Evolutionary conservation across 2,113 vertebrate genomes (phyloP), one percentile per base, ranked within the genome.

Genomic region (Egretta garzetta): DNA sequence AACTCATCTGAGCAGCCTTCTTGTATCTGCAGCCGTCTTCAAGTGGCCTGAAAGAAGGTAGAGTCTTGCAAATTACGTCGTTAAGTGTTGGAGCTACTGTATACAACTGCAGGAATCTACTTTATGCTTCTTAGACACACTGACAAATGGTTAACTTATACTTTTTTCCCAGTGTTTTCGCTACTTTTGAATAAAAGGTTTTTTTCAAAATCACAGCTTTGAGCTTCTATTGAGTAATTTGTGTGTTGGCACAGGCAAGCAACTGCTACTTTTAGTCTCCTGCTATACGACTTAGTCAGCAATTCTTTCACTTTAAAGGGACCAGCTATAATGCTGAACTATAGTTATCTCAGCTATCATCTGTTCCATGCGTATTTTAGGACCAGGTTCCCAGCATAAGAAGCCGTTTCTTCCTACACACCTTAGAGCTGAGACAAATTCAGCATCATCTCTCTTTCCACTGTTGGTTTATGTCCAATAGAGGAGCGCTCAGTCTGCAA

Each of bases 121-220:
- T 88, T 71, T 12, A 75, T 66, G 87, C 77, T 74, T 88, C 90
- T 85, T 70, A 63, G 59, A 66, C 74, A 87, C 80, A 87, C 85
- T 87, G 85, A 77, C 59, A 80, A 45, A 35, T 13, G 8, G 14
- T 47, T 93, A 94, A 95, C 83, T 93, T 95, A 80, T 3, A 95
- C 84, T 93, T 95, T 95, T 92, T 85, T 41, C 41, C 66, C 89
- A 88, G 39, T 71, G 79, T 95, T 93, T 95, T 88, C 84, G 91
- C 80, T 93, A 94, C 80, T 97, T 95, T 81, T 79, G 80, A 97
- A 80, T 94, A 96, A 91, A 95, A 49, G 1, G 3, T 49, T 88
- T 91, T 91, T 91, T 88, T 49, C 62, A 87, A 35, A 82, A 88
- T 63, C 47, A 75, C 9, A 77, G 32, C 23, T 87, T 73, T 80